Evolutionary conservation across 2,113 vertebrate species (phyloP).

Genomic region (Bubalus kerabau): DNA sequence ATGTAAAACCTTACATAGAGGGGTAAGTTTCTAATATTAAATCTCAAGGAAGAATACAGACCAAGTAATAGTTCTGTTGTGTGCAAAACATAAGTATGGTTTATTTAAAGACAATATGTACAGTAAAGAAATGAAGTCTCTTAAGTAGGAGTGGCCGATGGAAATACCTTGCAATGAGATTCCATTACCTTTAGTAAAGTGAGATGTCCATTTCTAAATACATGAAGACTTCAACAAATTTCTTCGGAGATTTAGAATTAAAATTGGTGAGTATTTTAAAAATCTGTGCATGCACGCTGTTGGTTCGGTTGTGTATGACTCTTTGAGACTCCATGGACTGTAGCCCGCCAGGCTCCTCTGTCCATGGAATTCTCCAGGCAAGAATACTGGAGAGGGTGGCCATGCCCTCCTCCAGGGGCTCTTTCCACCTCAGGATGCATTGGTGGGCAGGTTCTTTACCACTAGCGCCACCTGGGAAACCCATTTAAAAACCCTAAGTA

Average conservation of each 20-base stretch:
- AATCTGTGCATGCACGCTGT: neutral
- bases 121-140: neutral
- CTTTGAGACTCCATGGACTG: neutral
- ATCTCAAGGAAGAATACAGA: neutral
- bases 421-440: neutral
- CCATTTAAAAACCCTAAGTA: neutral
- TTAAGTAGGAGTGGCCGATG: neutral
- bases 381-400: neutral
- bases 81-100: neutral
- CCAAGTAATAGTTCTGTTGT: neutral
- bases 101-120: neutral
- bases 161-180: neutral
- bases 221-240: neutral
- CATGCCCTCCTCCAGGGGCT: neutral
- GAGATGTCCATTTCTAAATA: neutral
- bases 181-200: neutral
- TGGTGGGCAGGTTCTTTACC: neutral
- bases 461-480: neutral
- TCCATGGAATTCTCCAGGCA: neutral
- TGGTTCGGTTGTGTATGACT: rapidly evolving
- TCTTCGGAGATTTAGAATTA: neutral
- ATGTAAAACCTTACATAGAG: neutral
- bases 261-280: neutral
- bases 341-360: neutral
- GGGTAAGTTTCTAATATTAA: neutral